phyloP scores from a whole-genome alignment of 2,888 invertebrate genomes.

The Amaurobius ferox region DNA sequence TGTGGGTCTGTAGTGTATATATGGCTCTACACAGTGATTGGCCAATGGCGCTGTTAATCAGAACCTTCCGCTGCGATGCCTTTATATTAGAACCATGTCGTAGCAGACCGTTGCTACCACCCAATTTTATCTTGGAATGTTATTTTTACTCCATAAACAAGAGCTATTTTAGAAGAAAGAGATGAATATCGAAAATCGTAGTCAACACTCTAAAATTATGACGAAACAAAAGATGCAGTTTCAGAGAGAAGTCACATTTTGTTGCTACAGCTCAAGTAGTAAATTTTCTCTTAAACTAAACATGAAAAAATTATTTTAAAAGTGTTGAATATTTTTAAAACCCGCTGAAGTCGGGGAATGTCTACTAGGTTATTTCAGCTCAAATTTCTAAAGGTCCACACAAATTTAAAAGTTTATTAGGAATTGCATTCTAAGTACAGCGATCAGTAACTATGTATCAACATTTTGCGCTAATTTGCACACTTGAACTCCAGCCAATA shows the following conservation, averaged over 20 bases:
- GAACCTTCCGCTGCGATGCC: conserved; percentile 37
- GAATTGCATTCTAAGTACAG: no score
- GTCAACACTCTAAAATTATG: background rate
- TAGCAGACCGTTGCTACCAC: background rate
- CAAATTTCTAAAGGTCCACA: no score
- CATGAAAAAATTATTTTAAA: no score
- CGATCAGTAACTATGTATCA: no score
- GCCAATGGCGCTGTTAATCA: conserved; percentile 46
- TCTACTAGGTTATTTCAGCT: no score
- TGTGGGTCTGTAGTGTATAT: conserved; percentile 40
- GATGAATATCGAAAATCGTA: background rate
- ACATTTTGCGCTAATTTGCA: no score
- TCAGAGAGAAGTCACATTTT: background rate
- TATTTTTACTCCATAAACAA: background rate
- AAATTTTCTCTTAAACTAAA: no score
- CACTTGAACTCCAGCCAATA: no score
- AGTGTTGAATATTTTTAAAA: no score
- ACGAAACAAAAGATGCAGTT: background rate
- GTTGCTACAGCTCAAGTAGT: background rate
- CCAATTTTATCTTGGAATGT: background rate
- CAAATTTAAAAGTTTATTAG: no score
- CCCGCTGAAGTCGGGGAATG: no score
- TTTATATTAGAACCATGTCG: conserved; percentile 26
- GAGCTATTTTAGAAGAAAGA: background rate
- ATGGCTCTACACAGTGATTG: conserved; percentile 25